Conservation (phyloP, 2,888 invertebrate species). For the Leuctra nigra region DNA sequence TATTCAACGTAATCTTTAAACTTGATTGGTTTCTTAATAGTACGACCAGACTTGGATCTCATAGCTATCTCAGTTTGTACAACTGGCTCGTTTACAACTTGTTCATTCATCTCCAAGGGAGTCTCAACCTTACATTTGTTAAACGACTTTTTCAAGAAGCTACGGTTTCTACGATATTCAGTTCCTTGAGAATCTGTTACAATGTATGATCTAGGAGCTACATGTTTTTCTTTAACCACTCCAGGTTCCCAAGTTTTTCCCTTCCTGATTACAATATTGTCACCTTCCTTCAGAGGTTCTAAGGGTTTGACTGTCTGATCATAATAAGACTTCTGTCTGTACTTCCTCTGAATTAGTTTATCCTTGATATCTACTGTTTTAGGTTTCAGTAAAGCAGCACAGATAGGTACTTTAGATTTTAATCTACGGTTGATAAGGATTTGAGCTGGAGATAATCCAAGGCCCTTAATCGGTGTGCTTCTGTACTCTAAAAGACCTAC, state of each 20-base stretch:
- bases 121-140: no score
- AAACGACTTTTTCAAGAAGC: constrained; percentile 20
- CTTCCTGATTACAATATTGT: not conserved
- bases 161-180: no score
- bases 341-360: not conserved
- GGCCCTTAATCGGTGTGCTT: not conserved
- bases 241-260: not conserved
- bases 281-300: not conserved
- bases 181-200: not conserved
- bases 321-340: not conserved
- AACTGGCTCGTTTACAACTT: no score
- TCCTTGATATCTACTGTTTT: not conserved
- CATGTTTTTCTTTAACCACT: not conserved
- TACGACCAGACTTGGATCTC: no score
- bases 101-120: no score
- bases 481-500: not conserved
- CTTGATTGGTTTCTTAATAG: no score
- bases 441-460: not conserved
- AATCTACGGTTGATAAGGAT: not conserved
- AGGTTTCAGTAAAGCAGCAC: not conserved
- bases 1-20: no score
- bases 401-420: not conserved
- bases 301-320: not conserved
- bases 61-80: no score
- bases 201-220: not conserved